These are phyloP conservation scores for Muscicapa striata DNA, from an alignment of 2,797 vertebrate genomes.

Conservation along the genomic window DNA sequence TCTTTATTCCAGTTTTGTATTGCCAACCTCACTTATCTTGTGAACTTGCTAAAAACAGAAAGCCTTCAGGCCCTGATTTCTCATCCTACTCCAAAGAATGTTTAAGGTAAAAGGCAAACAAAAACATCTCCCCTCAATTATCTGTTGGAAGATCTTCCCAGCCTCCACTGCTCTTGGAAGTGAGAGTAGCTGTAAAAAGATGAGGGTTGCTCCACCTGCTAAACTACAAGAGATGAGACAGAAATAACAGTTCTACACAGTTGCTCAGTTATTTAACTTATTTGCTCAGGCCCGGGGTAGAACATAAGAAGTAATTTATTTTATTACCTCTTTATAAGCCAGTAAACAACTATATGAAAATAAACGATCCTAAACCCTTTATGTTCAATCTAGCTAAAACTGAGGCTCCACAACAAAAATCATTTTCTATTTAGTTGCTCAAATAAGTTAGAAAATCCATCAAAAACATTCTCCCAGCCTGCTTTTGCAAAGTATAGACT, in stretches of 20 bases:
- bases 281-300: not conserved
- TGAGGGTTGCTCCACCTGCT: not conserved
- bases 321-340: not conserved
- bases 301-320: not conserved
- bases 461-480: not conserved
- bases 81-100: not conserved
- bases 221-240: not conserved
- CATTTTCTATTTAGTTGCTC: conserved; percentile 37
- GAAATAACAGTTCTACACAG: not conserved
- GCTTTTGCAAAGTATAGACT: not conserved
- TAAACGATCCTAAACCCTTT: not conserved
- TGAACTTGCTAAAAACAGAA: not conserved
- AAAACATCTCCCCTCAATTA: not conserved
- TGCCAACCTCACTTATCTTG: not conserved
- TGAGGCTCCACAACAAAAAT: not conserved
- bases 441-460: conserved; percentile 59
- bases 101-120: not conserved
- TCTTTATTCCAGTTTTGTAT: not conserved
- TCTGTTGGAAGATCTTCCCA: not conserved
- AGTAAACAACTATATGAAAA: not conserved
- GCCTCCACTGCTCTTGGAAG: not conserved
- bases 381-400: not conserved
- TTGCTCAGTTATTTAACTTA: not conserved
- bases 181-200: not conserved
- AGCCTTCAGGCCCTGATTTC: not conserved